Evolutionary conservation across 2,888 invertebrate genomes (phyloP).

Genomic region (Ischnura elegans): DNA sequence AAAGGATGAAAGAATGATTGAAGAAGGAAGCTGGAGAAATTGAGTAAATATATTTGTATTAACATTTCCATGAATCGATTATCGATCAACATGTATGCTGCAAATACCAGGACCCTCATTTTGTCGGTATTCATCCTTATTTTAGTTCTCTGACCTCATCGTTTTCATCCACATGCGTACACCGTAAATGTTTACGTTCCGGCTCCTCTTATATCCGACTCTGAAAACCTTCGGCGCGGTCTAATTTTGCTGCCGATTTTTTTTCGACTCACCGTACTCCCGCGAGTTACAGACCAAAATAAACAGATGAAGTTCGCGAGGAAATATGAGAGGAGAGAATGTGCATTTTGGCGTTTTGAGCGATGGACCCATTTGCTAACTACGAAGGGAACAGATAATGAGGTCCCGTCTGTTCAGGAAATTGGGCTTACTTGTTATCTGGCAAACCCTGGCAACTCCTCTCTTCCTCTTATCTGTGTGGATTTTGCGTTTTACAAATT

Average conservation of each 20-base stretch:
- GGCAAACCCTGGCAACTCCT: no score
- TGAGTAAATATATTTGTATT: background rate
- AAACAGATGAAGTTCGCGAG: background rate
- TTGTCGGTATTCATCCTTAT: background rate
- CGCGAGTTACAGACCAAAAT: background rate
- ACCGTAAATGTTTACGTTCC: conserved; percentile 2
- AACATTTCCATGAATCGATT: background rate
- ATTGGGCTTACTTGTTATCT: no score
- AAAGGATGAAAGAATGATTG: background rate
- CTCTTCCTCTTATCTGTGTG: no score
- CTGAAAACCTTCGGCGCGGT: background rate
- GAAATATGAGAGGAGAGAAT: background rate
- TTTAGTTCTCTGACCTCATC: background rate
- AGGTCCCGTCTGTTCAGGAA: no score
- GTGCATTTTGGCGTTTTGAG: background rate
- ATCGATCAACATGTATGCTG: background rate
- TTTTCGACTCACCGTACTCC: background rate
- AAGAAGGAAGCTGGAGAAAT: background rate
- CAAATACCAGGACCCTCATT: background rate
- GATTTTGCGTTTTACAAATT: no score
- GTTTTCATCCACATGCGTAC: background rate
- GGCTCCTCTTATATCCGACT: background rate
- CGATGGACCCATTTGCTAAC: background rate
- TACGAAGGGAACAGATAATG: background rate
- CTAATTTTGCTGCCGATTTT: background rate